Percentiles rank a stretch among this genome's conserved stretches.
Evolutionary conservation across 2,113 vertebrate genomes (phyloP).

Genomic region (Pachypanchax playfairii): DNA sequence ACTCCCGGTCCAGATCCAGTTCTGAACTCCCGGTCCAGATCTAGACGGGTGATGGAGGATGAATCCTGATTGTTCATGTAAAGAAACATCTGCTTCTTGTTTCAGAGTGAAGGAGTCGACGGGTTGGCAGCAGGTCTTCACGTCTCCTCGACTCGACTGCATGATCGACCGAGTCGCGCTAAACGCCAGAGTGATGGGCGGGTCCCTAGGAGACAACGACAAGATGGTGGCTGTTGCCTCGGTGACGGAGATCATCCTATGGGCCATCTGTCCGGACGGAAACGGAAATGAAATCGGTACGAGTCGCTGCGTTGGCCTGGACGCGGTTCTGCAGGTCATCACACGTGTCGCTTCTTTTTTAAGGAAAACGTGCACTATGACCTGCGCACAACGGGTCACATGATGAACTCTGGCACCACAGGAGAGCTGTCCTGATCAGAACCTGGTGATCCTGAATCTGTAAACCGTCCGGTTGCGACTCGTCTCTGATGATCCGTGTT

Average conservation of each 20-base stretch:
- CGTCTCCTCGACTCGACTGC: slow-evolving; percentile 90
- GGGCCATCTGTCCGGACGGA: slow-evolving; percentile 87
- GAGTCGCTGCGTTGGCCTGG: neutral
- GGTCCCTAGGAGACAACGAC: slow-evolving; percentile 88
- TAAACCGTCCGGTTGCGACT: neutral
- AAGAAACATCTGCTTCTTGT: neutral
- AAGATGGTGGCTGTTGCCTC: slow-evolving; percentile 93
- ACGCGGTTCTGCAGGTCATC: neutral
- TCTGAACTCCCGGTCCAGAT: no score
- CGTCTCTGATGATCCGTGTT: neutral
- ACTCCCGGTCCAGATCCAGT: no score
- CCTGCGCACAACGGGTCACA: no score
- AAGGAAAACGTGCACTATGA: no score
- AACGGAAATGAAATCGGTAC: slow-evolving; percentile 89
- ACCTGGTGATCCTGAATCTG: neutral
- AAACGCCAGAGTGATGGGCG: slow-evolving; percentile 88
- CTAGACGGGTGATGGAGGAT: no score
- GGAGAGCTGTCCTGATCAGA: neutral
- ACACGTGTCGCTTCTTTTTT: no score
- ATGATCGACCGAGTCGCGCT: slow-evolving; percentile 88
- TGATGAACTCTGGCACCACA: no score
- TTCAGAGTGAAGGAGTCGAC: slow-evolving; percentile 91
- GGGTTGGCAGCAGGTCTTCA: slow-evolving; percentile 92
- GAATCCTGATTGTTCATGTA: no score
- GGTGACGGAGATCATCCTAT: slow-evolving; percentile 87